phyloP scores from a whole-genome alignment of 1,140 invertebrate genomes.

The Diprion similis region DNA sequence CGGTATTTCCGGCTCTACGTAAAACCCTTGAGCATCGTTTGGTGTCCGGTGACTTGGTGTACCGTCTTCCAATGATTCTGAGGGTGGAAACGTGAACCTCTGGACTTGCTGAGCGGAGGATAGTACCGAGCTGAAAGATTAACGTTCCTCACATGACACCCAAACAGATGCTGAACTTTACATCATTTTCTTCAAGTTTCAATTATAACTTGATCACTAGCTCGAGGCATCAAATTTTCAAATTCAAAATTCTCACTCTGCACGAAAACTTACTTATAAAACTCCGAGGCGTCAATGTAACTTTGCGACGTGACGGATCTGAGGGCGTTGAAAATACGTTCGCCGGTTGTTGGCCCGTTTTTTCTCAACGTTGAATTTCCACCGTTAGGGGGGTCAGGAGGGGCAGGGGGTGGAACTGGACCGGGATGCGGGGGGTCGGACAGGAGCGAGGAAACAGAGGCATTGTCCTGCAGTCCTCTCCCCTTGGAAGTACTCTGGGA shows the following conservation, averaged over 20 bases:
- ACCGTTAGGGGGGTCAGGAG: constrained; percentile 45
- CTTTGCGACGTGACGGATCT: constrained; percentile 54
- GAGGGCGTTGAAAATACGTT: constrained; percentile 56
- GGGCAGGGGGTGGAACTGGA: constrained; percentile 48
- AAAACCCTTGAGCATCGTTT: neutral
- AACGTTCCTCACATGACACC: neutral
- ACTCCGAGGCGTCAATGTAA: constrained; percentile 57
- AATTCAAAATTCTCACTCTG: constrained; percentile 10
- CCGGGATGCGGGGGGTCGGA: constrained; percentile 37
- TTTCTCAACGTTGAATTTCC: constrained; percentile 34
- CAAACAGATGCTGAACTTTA: neutral
- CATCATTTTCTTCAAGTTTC: too few species aligned
- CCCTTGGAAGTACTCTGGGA: constrained; percentile 8
- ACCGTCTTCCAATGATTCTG: constrained; percentile 26
- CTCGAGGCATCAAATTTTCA: neutral
- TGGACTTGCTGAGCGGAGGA: constrained; percentile 51
- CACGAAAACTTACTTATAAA: constrained; percentile 49
- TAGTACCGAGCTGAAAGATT: constrained; percentile 44
- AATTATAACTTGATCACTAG: too few species aligned
- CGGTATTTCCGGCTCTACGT: constrained; percentile 33
- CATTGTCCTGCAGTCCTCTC: neutral
- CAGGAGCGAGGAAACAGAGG: constrained; percentile 16
- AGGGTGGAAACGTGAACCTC: constrained; percentile 36
- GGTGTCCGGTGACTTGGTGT: neutral
- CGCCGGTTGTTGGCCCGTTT: constrained; percentile 51